Evolutionary conservation across 2,888 invertebrate genomes (phyloP).

Genomic region (Folsomia candida): DNA sequence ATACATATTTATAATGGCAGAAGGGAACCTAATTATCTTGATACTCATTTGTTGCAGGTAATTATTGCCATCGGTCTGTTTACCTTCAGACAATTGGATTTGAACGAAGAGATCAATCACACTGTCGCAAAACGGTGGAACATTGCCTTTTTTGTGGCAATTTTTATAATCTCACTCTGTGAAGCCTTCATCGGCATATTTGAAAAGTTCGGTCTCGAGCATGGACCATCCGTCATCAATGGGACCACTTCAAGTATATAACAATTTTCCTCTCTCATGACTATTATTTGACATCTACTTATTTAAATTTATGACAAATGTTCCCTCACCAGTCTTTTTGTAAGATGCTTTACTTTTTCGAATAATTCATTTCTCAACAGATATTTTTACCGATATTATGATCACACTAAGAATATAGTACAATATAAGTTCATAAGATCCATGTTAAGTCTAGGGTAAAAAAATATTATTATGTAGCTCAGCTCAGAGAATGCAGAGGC

Average conservation of each 20-base stretch:
- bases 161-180: slow-evolving; percentile 28
- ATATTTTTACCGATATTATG: no score
- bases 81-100: slow-evolving; percentile 35
- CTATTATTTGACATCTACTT: not conserved
- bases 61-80: slow-evolving; percentile 39
- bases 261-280: not conserved
- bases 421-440: no score
- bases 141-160: slow-evolving; percentile 30
- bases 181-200: slow-evolving; percentile 38
- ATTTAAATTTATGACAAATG: not conserved
- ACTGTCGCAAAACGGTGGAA: slow-evolving; percentile 33
- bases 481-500: no score
- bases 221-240: slow-evolving; percentile 7
- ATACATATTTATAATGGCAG: no score
- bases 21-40: no score
- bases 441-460: no score
- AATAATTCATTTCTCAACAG: no score
- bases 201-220: slow-evolving; percentile 42
- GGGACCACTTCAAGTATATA: not conserved
- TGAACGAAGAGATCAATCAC: slow-evolving; percentile 36
- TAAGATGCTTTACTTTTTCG: no score
- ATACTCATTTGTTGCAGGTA: slow-evolving; percentile 28
- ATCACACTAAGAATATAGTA: no score
- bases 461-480: no score
- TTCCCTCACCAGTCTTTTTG: no score